Evolutionary conservation across 2,797 vertebrate species (phyloP).

Genomic region (Acridotheres tristis): DNA sequence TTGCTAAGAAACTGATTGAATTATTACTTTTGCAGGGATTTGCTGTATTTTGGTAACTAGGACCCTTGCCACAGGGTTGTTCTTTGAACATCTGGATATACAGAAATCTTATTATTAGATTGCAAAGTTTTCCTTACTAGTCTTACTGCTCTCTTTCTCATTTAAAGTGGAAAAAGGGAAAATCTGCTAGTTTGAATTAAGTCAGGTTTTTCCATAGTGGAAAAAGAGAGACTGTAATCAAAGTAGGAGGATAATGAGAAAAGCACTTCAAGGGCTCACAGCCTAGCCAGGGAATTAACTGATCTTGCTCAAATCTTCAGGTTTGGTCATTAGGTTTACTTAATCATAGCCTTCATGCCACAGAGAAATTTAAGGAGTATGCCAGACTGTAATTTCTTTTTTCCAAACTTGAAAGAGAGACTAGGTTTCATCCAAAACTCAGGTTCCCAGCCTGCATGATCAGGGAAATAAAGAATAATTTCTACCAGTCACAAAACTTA

Average conservation of each 20-base stretch:
- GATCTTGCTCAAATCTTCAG: neutral
- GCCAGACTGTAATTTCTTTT: neutral
- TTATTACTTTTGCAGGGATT: neutral
- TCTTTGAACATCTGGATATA: conserved; percentile 20
- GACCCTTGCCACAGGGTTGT: neutral
- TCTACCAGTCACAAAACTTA: neutral
- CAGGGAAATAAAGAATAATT: neutral
- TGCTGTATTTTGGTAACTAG: neutral
- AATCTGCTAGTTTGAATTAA: neutral
- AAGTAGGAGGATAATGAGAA: neutral
- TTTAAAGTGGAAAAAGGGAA: neutral
- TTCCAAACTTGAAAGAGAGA: neutral
- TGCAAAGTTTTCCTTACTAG: neutral
- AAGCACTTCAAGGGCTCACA: neutral
- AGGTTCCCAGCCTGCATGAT: neutral
- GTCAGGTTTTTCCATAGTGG: neutral
- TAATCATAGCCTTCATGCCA: neutral
- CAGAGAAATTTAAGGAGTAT: neutral
- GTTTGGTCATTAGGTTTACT: neutral
- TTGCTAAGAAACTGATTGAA: conserved; percentile 34
- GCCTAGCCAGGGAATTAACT: neutral
- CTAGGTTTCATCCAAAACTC: neutral
- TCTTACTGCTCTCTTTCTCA: neutral
- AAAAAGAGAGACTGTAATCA: neutral
- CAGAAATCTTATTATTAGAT: neutral